These are phyloP conservation scores for Meiosimyza platycephala DNA, from an alignment of 2,888 invertebrate species.

Conservation along the genomic window DNA sequence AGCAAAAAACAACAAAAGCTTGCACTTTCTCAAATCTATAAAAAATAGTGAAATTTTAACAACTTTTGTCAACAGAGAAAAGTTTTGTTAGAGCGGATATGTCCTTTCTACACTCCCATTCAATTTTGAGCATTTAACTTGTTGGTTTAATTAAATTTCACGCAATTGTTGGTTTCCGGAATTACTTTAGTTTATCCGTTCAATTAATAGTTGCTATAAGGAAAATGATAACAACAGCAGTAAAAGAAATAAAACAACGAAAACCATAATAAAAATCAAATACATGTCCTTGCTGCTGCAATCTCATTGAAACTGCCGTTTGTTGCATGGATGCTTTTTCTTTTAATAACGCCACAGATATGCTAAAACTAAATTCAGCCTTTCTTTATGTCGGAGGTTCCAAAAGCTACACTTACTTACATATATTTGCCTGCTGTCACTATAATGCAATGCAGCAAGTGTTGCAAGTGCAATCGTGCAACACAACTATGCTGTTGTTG, in stretches of 20 bases:
- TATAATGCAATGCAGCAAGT: not conserved
- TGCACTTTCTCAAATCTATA: too few relatives aligned
- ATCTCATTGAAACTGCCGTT: too few relatives aligned
- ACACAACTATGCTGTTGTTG: not conserved
- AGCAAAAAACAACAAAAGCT: too few relatives aligned
- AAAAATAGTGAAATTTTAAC: not conserved
- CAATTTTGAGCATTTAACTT: not conserved
- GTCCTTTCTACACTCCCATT: not conserved
- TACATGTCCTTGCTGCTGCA: too few relatives aligned
- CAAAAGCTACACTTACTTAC: not conserved
- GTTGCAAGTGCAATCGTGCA: not conserved
- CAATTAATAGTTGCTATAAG: not conserved
- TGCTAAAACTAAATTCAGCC: too few relatives aligned
- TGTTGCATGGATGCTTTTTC: too few relatives aligned
- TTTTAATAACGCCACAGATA: too few relatives aligned
- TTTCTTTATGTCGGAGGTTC: too few relatives aligned
- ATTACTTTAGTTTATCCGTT: not conserved
- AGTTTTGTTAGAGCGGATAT: too few relatives aligned
- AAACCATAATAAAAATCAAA: not conserved
- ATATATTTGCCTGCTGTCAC: not conserved
- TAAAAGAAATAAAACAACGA: not conserved
- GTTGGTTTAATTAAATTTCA: conserved; percentile 2
- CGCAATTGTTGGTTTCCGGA: not conserved
- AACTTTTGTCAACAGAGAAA: not conserved
- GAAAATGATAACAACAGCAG: not conserved